These are phyloP conservation scores for Paracentrotus lividus DNA, from an alignment of 53 echinoderm and acorn worm genomes.

Conservation along the genomic window DNA sequence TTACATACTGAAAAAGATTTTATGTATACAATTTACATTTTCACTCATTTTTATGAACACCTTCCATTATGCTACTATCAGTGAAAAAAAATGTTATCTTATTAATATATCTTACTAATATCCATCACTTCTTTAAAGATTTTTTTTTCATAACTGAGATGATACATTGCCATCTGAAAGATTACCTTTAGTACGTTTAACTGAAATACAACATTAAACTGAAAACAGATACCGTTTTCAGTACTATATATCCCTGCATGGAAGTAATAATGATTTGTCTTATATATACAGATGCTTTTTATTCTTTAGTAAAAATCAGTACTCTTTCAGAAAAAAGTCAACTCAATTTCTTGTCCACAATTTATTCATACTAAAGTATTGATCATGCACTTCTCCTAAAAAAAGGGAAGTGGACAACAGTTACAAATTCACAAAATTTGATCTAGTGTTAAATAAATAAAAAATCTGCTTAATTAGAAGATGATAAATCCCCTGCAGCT, in stretches of 20 bases:
- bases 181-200: not conserved
- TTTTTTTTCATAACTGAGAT: not conserved
- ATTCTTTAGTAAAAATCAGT: not conserved
- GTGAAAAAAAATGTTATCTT: not conserved
- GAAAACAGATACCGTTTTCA: not conserved
- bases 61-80: not conserved
- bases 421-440: not conserved
- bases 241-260: constrained; percentile 12
- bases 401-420: not conserved
- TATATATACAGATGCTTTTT: not conserved
- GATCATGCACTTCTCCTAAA: not conserved
- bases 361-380: not conserved
- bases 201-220: not conserved
- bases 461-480: not conserved
- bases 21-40: not conserved
- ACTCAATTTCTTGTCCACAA: not conserved
- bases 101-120: not conserved
- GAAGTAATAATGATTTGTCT: constrained; percentile 14
- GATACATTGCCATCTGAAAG: not conserved
- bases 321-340: constrained; percentile 14
- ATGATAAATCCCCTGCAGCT: not conserved
- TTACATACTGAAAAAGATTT: constrained; percentile 22
- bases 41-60: not conserved
- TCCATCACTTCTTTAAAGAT: not conserved
- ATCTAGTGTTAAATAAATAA: not conserved